Percentiles rank a stretch among this genome's conserved stretches.
Conservation (phyloP, 1,140 invertebrate genomes). For the Neotoxoptera formosana region DNA sequence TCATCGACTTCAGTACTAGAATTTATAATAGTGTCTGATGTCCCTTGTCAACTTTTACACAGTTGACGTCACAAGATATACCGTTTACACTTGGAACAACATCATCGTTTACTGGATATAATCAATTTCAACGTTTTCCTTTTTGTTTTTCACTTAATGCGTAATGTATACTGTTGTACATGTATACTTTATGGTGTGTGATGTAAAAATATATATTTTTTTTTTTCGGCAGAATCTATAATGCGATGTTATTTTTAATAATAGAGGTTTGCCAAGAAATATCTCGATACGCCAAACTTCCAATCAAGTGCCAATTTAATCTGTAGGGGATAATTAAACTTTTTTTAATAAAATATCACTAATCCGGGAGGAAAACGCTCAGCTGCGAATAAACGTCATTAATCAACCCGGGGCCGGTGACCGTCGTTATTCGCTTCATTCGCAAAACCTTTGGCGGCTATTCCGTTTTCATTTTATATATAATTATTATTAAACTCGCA, state of each 20-base stretch:
- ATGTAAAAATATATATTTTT: background rate
- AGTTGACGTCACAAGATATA: slow-evolving; percentile 16
- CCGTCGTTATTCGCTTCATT: background rate
- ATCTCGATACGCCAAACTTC: background rate
- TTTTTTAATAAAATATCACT: background rate
- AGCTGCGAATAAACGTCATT: background rate
- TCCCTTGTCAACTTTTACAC: background rate
- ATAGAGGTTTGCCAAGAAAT: background rate
- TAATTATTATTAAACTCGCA: background rate
- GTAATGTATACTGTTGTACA: background rate
- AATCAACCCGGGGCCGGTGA: background rate
- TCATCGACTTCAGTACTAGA: background rate
- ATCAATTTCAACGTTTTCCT: background rate
- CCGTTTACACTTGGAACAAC: background rate
- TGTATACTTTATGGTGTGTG: background rate
- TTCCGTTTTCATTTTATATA: background rate
- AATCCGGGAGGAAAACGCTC: background rate
- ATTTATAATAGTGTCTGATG: background rate
- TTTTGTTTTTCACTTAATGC: background rate
- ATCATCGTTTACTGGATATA: background rate
- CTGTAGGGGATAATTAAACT: slow-evolving; percentile 13
- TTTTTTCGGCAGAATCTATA: background rate
- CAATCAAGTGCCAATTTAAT: slow-evolving; percentile 46
- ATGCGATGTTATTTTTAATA: background rate
- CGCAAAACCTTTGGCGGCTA: background rate